Evolutionary conservation across 2,113 vertebrate genomes (phyloP), one percentile per base, ranked within the genome.

Genomic region (Oreochromis tanganicae): DNA sequence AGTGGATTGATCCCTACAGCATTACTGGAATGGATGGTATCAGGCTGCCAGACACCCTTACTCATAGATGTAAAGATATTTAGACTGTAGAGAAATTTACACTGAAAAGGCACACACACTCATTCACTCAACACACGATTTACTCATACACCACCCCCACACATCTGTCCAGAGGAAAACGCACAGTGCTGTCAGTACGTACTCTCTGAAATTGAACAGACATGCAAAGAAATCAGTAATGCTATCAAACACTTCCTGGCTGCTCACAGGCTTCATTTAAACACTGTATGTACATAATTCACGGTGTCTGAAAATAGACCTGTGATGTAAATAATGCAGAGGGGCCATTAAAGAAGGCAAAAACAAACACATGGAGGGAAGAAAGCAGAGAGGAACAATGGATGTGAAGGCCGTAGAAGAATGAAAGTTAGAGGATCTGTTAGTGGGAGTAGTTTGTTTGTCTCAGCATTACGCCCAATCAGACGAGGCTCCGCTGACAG

Each of bases 291-390:
- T 90, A 71, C 85, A 91, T 93, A 86, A 94, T 92, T 93, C 29
- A 93, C 57, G 19, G 84, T 89, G 90, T 87, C 86, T 94, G 88
- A 90, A 94, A 94, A 94, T 92, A 95, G 87, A 87, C 75, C 54
- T 48, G 36, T 83, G 50, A 84, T 89, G 84, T 93, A 91, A 95
- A 95, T 94, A 93, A 95, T 94, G 87, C 89, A 94, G 79, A 46
- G 57, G 9, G 80, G 56, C 61, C 84, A 89, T 92, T 92, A 92
- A 87, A 90, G 71, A 75, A 32, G 13, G 81, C 86, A 90, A 79
- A 86, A 89, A 89, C 82, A 81, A 90, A 89, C 16, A 27, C 52
- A 4, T 57, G 79, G 73, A 54, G 24, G 54, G 84, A 68, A 41
- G 29, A 61, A 19, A 78, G 46, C 80, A 68, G 68, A 63, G 78